A percentile compares a stretch with the other conserved stretches of the same genome.
Evolutionary conservation across 2,797 vertebrate genomes (phyloP).

Genomic region (Tenualosa ilisha): DNA sequence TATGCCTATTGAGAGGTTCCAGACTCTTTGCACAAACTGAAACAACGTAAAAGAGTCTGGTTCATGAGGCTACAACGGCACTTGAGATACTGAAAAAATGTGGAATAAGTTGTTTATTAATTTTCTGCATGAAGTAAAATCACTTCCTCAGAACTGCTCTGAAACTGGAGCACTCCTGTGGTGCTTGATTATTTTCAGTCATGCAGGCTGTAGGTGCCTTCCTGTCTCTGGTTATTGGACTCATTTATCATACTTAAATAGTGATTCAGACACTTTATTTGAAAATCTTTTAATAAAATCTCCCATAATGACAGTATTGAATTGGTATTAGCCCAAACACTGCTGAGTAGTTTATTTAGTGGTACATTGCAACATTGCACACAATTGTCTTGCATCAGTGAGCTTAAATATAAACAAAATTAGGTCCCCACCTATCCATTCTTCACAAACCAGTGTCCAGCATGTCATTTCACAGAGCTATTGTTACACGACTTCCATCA

Average conservation of each 20-base stretch:
- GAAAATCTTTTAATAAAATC: no score
- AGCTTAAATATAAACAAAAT: background rate
- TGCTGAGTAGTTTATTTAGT: background rate
- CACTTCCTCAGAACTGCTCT: background rate
- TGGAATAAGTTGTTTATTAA: background rate
- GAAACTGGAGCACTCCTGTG: background rate
- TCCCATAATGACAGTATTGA: background rate
- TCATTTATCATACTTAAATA: background rate
- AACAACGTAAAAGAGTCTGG: no score
- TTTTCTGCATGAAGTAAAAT: constrained; percentile 3
- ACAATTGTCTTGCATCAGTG: constrained; percentile 9
- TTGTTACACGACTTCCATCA: background rate
- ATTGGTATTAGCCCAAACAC: background rate
- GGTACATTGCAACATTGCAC: background rate
- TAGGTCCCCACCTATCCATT: background rate
- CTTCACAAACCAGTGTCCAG: constrained; percentile 1
- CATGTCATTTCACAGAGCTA: background rate
- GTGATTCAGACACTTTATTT: background rate
- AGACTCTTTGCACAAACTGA: no score
- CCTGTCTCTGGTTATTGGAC: background rate
- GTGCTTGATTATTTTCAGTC: background rate
- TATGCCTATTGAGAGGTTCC: no score
- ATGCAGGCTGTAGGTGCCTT: background rate
- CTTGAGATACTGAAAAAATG: background rate
- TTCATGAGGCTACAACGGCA: background rate